Conservation (phyloP, 2,888 invertebrate genomes). For the Drosophila mercatorum region DNA sequence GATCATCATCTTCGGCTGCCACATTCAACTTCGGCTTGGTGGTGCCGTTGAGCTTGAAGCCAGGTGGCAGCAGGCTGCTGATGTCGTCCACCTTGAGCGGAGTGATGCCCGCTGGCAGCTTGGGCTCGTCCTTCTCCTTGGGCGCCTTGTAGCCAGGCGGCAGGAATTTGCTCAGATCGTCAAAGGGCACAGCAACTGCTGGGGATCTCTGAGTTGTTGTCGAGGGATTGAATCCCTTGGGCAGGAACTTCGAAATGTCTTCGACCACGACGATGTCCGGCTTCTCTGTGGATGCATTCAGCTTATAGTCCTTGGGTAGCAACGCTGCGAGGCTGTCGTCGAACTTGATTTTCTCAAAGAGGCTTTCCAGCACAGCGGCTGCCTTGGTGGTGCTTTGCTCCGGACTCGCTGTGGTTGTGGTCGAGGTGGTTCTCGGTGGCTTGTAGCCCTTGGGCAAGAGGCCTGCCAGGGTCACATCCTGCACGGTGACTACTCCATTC, state of each 20-base stretch:
- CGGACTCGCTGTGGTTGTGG: conserved; percentile 30
- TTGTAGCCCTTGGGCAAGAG: conserved; percentile 88
- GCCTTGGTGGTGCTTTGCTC: conserved; percentile 30
- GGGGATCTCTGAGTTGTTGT: conserved; percentile 60
- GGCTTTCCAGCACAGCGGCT: conserved; percentile 67
- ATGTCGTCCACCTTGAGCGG: conserved; percentile 86
- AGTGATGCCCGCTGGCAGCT: conserved; percentile 41
- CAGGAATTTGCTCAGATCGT: conserved; percentile 87
- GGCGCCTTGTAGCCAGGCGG: conserved; percentile 88
- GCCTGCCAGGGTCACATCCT: conserved; percentile 86
- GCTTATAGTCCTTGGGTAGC: conserved; percentile 86
- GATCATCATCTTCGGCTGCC: conserved; percentile 50
- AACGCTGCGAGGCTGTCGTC: conserved; percentile 83
- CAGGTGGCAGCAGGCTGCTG: conserved; percentile 87
- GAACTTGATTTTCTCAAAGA: conserved; percentile 81
- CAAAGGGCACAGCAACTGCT: conserved; percentile 84
- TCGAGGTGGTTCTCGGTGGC: conserved; percentile 78
- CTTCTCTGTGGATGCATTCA: conserved; percentile 83
- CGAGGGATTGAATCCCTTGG: conserved; percentile 85
- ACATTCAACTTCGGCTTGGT: conserved; percentile 40
- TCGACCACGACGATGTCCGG: conserved; percentile 85
- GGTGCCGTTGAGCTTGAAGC: conserved; percentile 85
- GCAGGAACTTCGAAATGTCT: conserved; percentile 88
- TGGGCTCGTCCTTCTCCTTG: conserved; percentile 46
- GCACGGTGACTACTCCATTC: conserved; percentile 86